These are phyloP conservation scores for Verasper variegatus DNA, from an alignment of 2,113 vertebrate species.

Conservation along the genomic window DNA sequence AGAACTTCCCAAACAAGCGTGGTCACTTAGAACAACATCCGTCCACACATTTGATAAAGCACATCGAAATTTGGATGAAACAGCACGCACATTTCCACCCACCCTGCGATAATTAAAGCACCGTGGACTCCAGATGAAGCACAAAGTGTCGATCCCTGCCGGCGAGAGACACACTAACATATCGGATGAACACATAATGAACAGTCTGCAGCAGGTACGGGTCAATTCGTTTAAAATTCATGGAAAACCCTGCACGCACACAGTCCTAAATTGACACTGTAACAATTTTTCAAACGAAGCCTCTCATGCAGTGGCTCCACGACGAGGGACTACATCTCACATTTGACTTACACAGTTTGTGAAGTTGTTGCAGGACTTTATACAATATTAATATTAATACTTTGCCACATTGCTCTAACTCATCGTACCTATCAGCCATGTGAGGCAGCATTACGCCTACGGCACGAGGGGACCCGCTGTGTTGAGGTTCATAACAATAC, in stretches of 20 bases:
- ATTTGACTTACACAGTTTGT: background rate
- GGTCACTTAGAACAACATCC: constrained; percentile 6
- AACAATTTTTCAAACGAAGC: background rate
- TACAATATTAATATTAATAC: no score
- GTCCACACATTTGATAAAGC: constrained; percentile 21
- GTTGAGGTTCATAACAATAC: constrained; percentile 27
- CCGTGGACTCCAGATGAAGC: background rate
- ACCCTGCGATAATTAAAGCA: constrained; percentile 11
- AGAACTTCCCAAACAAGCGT: constrained; percentile 42
- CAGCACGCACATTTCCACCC: background rate
- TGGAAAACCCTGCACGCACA: background rate
- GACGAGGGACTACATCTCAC: background rate
- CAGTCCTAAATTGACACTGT: background rate
- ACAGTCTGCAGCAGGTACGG: background rate
- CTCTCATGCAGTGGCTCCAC: background rate
- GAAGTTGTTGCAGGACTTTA: constrained; percentile 12
- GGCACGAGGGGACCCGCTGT: constrained; percentile 30
- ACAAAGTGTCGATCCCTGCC: background rate
- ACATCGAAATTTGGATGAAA: constrained; percentile 29
- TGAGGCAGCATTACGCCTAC: constrained; percentile 1
- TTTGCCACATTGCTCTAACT: background rate
- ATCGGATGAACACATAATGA: background rate
- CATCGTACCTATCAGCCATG: constrained; percentile 22
- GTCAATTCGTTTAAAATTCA: constrained; percentile 11
- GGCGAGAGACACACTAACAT: background rate